Evolutionary conservation across 37 sponge, comb jelly and placozoan genomes (phyloP), one percentile per base, ranked within the genome.

Genomic region (Dysidea cf. avara): DNA sequence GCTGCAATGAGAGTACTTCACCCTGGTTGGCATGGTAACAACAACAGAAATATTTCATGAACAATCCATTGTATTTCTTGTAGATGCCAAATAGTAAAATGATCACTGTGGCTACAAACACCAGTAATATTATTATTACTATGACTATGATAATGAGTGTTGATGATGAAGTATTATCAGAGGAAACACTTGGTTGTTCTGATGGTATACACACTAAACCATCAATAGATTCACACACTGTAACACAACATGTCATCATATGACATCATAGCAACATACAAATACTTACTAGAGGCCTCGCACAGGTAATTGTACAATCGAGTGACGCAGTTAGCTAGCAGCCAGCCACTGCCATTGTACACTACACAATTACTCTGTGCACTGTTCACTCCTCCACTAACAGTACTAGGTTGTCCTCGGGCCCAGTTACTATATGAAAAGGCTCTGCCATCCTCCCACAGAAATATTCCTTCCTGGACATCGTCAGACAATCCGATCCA

Each of bases 401-500:
- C 56, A 34, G 14, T 47, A 6, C 47, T 52, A 37, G 81, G 48
- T 63, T 9, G 25, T 48, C 66, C 57, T 12, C 18, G 21, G 28
- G 46, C 18, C 80, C 76, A 86, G 71, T 80, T 75, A 31, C 26
- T 54, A 66, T 86, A 86, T 65, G 36, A 21, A 3, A n/a, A 69
- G 20, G 6, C 14, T 14, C 70, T 33, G 62, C 40, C 20, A 30
- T 9, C 28, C 0, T 39, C 72, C 63, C 61, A 88, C 76, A 59
- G 62, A 75, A 88, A 88, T 11, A 37, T 36, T 1, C 89, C 89
- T 33, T 88, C 89, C 13, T 13, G 50, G 11, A 26, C 64, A 18
- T 77, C 57, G 64, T 88, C 89, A 66, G 64, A 67, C 52, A 88
- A 61, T 14, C 89, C 89, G 33, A 88, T 82, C 89, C 89, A 88